phyloP scores from a whole-genome alignment of 2,113 vertebrate genomes.

The Sorex fumeus region DNA sequence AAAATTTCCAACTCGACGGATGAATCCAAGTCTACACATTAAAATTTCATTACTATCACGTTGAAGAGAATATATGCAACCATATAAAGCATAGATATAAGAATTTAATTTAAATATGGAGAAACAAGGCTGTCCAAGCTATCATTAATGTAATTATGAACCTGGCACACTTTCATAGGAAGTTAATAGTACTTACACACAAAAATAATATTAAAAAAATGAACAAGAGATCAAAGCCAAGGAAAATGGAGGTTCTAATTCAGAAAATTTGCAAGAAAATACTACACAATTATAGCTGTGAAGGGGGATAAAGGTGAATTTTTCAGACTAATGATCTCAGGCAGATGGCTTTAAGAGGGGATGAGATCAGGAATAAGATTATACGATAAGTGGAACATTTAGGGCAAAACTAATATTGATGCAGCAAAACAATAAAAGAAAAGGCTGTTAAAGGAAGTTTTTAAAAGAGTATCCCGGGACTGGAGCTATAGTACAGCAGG shows the following conservation, averaged over 20 bases:
- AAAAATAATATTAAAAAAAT: neutral
- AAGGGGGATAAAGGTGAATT: too few species aligned
- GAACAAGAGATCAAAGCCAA: neutral
- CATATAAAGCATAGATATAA: neutral
- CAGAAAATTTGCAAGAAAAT: conserved; percentile 32
- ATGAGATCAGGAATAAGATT: neutral
- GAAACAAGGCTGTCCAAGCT: neutral
- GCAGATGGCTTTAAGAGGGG: neutral
- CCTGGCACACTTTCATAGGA: neutral
- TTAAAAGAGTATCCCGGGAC: neutral
- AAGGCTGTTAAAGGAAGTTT: conserved; percentile 7
- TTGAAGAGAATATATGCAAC: too few species aligned
- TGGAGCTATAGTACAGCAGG: too few species aligned
- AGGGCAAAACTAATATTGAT: neutral
- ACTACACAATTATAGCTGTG: neutral
- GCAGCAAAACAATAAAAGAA: conserved; percentile 33
- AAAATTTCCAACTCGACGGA: too few species aligned
- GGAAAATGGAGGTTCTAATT: neutral
- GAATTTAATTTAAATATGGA: conserved; percentile 26
- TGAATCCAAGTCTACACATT: too few species aligned
- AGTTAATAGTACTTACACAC: conserved; percentile 35
- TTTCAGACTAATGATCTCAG: too few species aligned
- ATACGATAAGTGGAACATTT: neutral
- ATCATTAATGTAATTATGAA: neutral
- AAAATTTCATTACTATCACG: too few species aligned